Evolutionary conservation across 2,888 invertebrate species (phyloP), one percentile per base, ranked within the genome.

Genomic region (Andrena flavipes): DNA sequence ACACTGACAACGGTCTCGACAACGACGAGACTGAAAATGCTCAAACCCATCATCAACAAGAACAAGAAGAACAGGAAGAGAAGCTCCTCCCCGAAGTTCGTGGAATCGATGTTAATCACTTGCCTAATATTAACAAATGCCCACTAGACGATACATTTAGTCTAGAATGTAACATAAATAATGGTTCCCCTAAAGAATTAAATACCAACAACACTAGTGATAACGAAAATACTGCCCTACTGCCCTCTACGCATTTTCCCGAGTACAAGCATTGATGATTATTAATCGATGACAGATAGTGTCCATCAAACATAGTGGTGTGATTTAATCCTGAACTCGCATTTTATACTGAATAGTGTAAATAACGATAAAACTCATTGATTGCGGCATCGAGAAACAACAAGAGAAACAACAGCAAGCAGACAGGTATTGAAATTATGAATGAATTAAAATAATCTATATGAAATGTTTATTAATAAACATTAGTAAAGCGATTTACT

Each of bases 341-440:
- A 93, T 93, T 93, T 93, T 93, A 93, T 93, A 93, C 93, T 90
- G 92, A 92, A 91, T 93, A 93, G 92, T 93, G 93, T 93, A 93
- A 92, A 93, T 93, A 92, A 91, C 91, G 90, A 92, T 92, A 89
- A 92, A 92, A 70, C 70, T 72, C 80, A 80, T 80, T 91, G 89
- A 91, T 91, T 90, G 89, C 89, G 89, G 90, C 87, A 68, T 67
- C 65, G 71, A 74, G 62, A 68, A 74, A 67, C 82, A 71, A 88
- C 88, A 87, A 90, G 89, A 90, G 78, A 56, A 86, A 82, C 67
- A 83, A 87, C 80, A 80, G 77, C 88, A 88, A 56, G 89, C 84
- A 89, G 87, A 91, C 90, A 92, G 90, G 91, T 92, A 92, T 92
- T 92, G 56, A 91, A 91, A 92, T 92, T 92, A 92, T 91, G 56